Conservation (phyloP, 2,797 vertebrate genomes). For the Gymnothorax reevesii region DNA sequence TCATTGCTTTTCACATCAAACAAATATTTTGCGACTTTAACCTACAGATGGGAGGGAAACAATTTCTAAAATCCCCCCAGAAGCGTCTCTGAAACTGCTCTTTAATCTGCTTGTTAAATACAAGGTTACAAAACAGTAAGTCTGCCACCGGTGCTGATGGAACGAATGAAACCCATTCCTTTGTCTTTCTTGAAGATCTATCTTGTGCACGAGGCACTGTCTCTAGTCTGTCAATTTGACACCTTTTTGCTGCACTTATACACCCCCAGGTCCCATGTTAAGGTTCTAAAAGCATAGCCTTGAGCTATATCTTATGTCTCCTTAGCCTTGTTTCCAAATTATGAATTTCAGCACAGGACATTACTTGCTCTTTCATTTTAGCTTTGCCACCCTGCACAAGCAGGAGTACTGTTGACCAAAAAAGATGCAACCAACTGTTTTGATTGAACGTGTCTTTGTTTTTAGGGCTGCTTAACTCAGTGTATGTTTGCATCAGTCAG, state of each 20-base stretch:
- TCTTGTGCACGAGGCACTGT: neutral
- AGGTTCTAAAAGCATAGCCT: neutral
- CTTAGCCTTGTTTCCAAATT: conserved; percentile 16
- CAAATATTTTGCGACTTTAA: conserved; percentile 77
- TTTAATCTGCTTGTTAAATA: conserved; percentile 8
- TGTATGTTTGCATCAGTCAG: no score
- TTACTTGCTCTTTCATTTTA: conserved; percentile 63
- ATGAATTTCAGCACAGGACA: conserved; percentile 44
- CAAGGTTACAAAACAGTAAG: conserved; percentile 1
- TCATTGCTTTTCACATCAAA: conserved; percentile 77
- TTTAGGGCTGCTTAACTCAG: neutral
- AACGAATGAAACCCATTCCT: neutral
- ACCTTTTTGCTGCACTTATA: neutral
- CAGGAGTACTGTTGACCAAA: conserved; percentile 37
- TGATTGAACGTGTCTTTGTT: neutral
- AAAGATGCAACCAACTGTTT: neutral
- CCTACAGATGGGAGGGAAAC: conserved; percentile 62
- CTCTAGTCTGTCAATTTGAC: neutral
- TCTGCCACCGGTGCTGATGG: neutral
- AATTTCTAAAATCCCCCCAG: conserved; percentile 1
- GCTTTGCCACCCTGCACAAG: conserved; percentile 71
- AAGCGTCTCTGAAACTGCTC: neutral
- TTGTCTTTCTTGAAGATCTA: neutral
- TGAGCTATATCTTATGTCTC: neutral
- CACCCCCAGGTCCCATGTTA: neutral